Base-by-base conservation (phyloP, 2,797 vertebrate genomes). In the Oceanodroma leucorhoa region DNA sequence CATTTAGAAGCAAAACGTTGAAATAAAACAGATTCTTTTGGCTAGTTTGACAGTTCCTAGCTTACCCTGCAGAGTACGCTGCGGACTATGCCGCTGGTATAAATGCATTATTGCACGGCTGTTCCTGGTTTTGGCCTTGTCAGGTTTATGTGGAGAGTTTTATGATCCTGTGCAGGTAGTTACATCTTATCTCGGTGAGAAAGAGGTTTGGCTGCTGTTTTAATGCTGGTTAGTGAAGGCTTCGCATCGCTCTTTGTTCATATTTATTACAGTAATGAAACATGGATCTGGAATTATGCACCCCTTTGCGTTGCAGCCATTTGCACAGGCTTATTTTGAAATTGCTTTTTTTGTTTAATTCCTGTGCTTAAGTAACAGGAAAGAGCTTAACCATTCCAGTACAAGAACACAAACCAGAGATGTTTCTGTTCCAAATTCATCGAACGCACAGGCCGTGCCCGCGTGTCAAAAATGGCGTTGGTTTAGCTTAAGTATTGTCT, bases 91-190 rank as follows among this genome's bases (percentile, higher is more conserved):
- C 79, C 1, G 0, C 32, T 43, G 66, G 32, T 26, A 0, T 11
- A 2, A 8, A 3, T 9, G 38, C 3, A 0, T 14, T 32, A 0
- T 9, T 14, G 51, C 41, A 5, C 1, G 4, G 62, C 41, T 1
- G 0, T 6, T 27, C 34, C 29, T 10, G 22, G 6, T 1, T 9
- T n/a, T 38, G 57, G 32, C 38, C 19, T 27, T 10, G 14, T 10
- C 51, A 12, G 94, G 55, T 65, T 72, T 51, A 1, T 24, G 23
- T 30, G 87, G 7, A 18, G 83, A 3, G 22, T 64, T 57, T 72
- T 15, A 0, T 43, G 41, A 1, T 30, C n/a, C 54, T 8, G 0
- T 30, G 60, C 65, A 30, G 83, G 38, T 34, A 14, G 17, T 62
- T 67, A 3, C 0, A 1, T 32, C 36, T 45, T n/a, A 11, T 3